Evolutionary conservation across 2,797 vertebrate genomes (phyloP).

Genomic region (Sylvia borin): DNA sequence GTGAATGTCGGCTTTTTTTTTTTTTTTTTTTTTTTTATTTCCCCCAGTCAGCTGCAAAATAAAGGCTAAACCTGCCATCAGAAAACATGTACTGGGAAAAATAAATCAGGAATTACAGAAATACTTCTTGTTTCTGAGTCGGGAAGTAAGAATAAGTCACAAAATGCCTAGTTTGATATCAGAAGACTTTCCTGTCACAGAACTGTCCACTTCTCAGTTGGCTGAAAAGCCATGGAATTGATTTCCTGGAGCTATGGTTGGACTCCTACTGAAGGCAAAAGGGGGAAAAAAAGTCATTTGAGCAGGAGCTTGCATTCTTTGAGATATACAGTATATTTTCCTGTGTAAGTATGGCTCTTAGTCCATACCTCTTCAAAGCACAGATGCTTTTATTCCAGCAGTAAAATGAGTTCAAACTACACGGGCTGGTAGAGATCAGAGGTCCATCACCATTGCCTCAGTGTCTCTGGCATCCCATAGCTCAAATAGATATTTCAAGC

Average conservation of each 20-base stretch:
- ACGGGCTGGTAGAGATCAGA: not conserved
- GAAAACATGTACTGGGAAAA: not conserved
- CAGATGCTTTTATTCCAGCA: not conserved
- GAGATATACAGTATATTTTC: not conserved
- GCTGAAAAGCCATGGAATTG: not conserved
- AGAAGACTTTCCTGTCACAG: not conserved
- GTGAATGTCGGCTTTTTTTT: not conserved
- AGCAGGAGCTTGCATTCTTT: not conserved
- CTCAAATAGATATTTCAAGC: not conserved
- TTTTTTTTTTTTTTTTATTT: not conserved
- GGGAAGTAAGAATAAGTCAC: not conserved
- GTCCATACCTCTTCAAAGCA: not conserved
- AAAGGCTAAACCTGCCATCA: not conserved
- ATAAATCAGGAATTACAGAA: not conserved
- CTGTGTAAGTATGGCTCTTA: not conserved
- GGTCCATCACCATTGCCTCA: fast-evolving
- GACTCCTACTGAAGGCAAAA: not conserved
- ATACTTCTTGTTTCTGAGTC: not conserved
- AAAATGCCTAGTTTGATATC: not conserved
- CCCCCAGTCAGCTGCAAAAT: not conserved
- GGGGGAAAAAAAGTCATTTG: not conserved
- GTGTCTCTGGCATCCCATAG: not conserved
- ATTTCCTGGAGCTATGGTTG: not conserved
- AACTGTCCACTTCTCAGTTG: not conserved
- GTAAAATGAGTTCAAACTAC: not conserved